Evolutionary conservation across 2,797 vertebrate species (phyloP).

Genomic region (Garrulus glandarius): DNA sequence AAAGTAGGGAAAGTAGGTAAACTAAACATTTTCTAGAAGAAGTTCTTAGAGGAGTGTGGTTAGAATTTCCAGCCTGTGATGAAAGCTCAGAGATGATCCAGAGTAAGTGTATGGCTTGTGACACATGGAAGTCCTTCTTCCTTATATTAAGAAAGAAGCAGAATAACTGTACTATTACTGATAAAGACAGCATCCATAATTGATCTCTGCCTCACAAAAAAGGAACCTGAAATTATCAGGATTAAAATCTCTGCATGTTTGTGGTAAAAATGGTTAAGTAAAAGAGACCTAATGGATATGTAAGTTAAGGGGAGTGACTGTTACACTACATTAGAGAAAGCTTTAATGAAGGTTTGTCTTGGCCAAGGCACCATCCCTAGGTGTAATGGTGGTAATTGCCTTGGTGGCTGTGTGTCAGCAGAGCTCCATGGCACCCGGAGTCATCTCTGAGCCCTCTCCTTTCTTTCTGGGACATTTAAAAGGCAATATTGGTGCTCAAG

Average conservation of each 20-base stretch:
- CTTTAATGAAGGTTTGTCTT: background rate
- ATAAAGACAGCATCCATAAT: background rate
- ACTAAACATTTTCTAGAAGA: background rate
- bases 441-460: background rate
- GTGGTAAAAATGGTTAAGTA: background rate
- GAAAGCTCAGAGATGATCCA: background rate
- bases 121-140: background rate
- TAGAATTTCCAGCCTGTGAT: background rate
- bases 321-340: background rate
- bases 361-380: background rate
- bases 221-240: background rate
- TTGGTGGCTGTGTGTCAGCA: background rate
- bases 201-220: background rate
- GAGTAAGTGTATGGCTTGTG: background rate
- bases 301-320: background rate
- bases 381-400: background rate
- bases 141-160: background rate
- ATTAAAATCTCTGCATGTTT: background rate
- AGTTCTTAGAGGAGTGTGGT: background rate
- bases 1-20: background rate
- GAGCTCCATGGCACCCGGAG: background rate
- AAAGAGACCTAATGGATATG: background rate
- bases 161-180: background rate
- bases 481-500: fast-evolving
- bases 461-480: background rate